phyloP scores from a whole-genome alignment of 2,797 vertebrate genomes.

The Danionella dracula region DNA sequence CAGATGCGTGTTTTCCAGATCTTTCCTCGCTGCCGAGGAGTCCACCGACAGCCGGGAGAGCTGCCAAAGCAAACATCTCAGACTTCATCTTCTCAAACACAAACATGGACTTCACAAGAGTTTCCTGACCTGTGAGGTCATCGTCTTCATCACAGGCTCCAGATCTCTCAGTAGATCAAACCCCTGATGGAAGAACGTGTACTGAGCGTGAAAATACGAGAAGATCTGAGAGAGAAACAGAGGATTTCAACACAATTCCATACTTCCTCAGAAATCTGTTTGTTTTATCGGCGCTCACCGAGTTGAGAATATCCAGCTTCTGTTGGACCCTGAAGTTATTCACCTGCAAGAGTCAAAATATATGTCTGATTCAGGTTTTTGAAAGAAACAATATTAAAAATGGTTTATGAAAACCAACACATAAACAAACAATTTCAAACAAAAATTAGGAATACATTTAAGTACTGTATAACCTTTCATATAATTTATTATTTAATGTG shows the following conservation, averaged over 20 bases:
- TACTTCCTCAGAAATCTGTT: too few relatives aligned
- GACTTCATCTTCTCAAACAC: too few relatives aligned
- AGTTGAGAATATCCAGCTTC: conserved; percentile 68
- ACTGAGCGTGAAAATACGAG: conserved; percentile 72
- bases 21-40: conserved; percentile 57
- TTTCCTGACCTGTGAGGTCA: conserved; percentile 59
- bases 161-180: conserved; percentile 69
- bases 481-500: too few relatives aligned
- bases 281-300: too few relatives aligned
- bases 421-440: too few relatives aligned
- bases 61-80: conserved; percentile 41
- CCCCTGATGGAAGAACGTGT: conserved; percentile 75
- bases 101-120: too few relatives aligned
- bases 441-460: too few relatives aligned
- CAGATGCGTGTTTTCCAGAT: conserved; percentile 68
- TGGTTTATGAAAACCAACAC: too few relatives aligned
- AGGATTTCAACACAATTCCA: not conserved
- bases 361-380: not conserved
- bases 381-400: too few relatives aligned
- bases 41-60: conserved; percentile 59
- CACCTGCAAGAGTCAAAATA: conserved; percentile 53
- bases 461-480: too few relatives aligned
- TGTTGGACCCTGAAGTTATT: conserved; percentile 70
- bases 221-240: conserved; percentile 57
- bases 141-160: conserved; percentile 69